Evolutionary conservation across 2,797 vertebrate species (phyloP).

Genomic region (Dromococcyx pavoninus): DNA sequence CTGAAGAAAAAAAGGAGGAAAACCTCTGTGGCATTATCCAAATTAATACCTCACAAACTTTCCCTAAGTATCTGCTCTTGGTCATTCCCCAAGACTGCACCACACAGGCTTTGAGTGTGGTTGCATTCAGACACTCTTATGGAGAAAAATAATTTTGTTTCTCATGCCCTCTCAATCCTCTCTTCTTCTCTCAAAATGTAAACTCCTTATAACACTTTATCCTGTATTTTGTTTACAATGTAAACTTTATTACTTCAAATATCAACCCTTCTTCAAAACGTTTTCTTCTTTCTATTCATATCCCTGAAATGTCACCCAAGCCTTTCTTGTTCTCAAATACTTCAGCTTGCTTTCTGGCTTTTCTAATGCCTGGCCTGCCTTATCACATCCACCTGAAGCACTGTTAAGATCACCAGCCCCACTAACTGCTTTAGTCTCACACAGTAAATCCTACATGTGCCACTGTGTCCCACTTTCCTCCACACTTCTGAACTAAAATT

Average conservation of each 20-base stretch:
- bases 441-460: fast-evolving
- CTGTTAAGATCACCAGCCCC: background rate
- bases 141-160: background rate
- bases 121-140: background rate
- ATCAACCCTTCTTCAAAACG: background rate
- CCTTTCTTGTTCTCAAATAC: background rate
- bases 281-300: background rate
- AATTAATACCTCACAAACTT: background rate
- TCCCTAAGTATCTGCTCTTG: background rate
- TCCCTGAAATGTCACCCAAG: background rate
- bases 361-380: background rate
- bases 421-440: fast-evolving
- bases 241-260: background rate
- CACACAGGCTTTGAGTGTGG: background rate
- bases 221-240: background rate
- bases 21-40: background rate
- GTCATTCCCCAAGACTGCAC: background rate
- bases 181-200: background rate
- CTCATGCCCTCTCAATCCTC: fast-evolving
- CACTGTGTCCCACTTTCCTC: background rate
- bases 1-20: background rate
- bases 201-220: background rate
- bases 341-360: background rate
- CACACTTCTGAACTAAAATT: background rate
- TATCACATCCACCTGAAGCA: fast-evolving